Evolutionary conservation across 1,140 invertebrate species (phyloP), one percentile per base, ranked within the genome.

Genomic region (Tetramorium alpestre): DNA sequence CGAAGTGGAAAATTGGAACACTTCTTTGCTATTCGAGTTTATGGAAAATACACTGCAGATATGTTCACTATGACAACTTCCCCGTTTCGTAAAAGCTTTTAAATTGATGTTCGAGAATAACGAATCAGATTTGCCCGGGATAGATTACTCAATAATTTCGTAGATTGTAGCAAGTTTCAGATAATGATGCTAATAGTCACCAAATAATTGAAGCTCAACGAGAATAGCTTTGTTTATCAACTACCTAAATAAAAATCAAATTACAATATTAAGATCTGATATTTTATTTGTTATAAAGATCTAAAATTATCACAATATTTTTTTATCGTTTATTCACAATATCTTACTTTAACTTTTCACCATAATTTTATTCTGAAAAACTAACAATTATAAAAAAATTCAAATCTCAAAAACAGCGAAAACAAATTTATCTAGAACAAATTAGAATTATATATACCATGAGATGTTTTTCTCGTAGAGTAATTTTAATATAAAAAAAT

Each of bases 1-100:
- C 76, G 76, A 80, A 44, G 75, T 76, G 65, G 75, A 86, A 86
- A 86, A 86, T 86, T 80, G 85, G 85, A 86, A 86, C 62, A 80
- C 75, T 80, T 81, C 51, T 86, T 69, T 80, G 44, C 75, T 49
- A 80, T 67, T 76, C 75, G 76, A 65, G 76, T 64, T 86, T 80
- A 80, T 58, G 76, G 76, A 62, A 80, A 86, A 56, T 75, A 84
- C 25, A 84, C 22, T 60, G 41, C 67, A 54, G 49, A 81, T 81
- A 81, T 56, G 51, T 73, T 84, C 54, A 49, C 69, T 75, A 60
- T 84, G 80, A 75, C 54, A 75, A 84, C 18, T 84, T 69, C 7
- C 18, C 69, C 38, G 25, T 82, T 38, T 73, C 38, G 13, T 58
- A 44, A 72, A 58, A 73, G 47, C 54, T 58, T 47, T 47, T 1